Evolutionary conservation across 2,888 invertebrate species (phyloP).

Genomic region (Boloria selene): DNA sequence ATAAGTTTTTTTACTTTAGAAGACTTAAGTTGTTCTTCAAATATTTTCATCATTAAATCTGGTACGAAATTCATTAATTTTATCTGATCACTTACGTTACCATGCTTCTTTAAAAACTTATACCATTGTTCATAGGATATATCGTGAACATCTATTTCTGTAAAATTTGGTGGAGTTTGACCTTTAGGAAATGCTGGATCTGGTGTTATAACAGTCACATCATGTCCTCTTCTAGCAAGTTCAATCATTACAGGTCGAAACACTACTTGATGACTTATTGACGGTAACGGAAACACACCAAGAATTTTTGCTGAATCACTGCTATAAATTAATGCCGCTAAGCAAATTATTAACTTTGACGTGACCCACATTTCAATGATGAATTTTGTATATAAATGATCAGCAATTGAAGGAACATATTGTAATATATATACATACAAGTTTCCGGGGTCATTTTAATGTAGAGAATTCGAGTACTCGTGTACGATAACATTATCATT

Average conservation of each 20-base stretch:
- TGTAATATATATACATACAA: background rate
- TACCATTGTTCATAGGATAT: slow-evolving; percentile 18
- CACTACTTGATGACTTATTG: slow-evolving; percentile 55
- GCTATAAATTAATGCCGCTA: background rate
- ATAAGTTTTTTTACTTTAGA: slow-evolving; percentile 27
- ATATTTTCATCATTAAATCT: background rate
- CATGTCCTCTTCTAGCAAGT: slow-evolving; percentile 59
- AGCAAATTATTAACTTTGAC: background rate
- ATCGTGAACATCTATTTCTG: slow-evolving; percentile 57
- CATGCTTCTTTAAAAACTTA: too few species aligned
- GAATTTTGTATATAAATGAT: too few species aligned
- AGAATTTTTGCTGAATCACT: slow-evolving; percentile 52
- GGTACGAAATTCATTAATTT: too few species aligned
- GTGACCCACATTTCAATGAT: too few species aligned
- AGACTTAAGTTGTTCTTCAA: slow-evolving; percentile 21
- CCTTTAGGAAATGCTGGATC: slow-evolving; percentile 55
- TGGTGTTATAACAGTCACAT: slow-evolving; percentile 59
- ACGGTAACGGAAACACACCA: slow-evolving; percentile 53
- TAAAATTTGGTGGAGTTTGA: slow-evolving; percentile 49
- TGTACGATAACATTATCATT: too few species aligned
- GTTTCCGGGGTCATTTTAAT: too few species aligned
- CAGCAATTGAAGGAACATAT: background rate
- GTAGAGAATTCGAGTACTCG: too few species aligned
- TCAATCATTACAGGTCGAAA: slow-evolving; percentile 56
- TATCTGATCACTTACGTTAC: too few species aligned